These are phyloP conservation scores for Oophaga sylvatica DNA, from an alignment of 2,797 vertebrate species.

Conservation along the genomic window DNA sequence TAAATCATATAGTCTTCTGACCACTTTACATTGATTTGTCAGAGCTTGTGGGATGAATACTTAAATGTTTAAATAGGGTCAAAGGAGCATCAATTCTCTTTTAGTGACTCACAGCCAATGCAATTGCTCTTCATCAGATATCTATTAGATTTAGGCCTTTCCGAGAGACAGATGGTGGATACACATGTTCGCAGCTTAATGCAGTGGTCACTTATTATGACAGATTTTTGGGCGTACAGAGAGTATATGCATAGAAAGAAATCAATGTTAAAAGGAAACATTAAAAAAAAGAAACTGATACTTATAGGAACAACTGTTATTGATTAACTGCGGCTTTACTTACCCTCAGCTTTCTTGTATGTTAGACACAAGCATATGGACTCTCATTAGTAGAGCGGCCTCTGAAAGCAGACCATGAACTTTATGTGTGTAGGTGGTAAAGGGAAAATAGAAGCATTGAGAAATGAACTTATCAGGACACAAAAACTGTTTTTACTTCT, in stretches of 20 bases:
- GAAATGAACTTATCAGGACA: not conserved
- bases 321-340: slow-evolving; percentile 29
- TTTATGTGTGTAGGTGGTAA: slow-evolving; percentile 24
- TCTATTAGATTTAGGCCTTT: slow-evolving; percentile 37
- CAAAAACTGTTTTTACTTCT: not conserved
- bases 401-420: slow-evolving; percentile 29
- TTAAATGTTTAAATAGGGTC: slow-evolving; percentile 55
- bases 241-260: slow-evolving; percentile 31
- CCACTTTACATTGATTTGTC: slow-evolving; percentile 61
- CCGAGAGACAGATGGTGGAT: slow-evolving; percentile 56
- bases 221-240: slow-evolving; percentile 25
- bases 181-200: slow-evolving; percentile 30
- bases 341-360: slow-evolving; percentile 29
- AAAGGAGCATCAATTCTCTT: slow-evolving; percentile 51
- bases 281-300: slow-evolving; percentile 36
- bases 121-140: slow-evolving; percentile 50
- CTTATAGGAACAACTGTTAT: slow-evolving; percentile 29
- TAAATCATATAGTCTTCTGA: slow-evolving; percentile 57
- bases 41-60: slow-evolving; percentile 50
- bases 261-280: slow-evolving; percentile 53
- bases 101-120: slow-evolving; percentile 42
- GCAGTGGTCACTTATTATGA: slow-evolving; percentile 21
- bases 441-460: not conserved
- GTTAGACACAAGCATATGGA: slow-evolving; percentile 50
- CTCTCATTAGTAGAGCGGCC: slow-evolving; percentile 14